Conservation (phyloP, 1,140 invertebrate genomes). For the Bombyx mori region ASM3026992v2 NC_085113.1:10937501-10938000, state of each 20-base stretch:
- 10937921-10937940: slow-evolving; percentile 13
- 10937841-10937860: slow-evolving; percentile 1
- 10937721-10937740: slow-evolving; percentile 4
- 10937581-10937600: too few species aligned
- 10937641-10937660: slow-evolving; percentile 11
- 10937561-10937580: too few species aligned
- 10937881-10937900: slow-evolving; percentile 5
- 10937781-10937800: background rate
- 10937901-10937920: slow-evolving; percentile 6
- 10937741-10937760: slow-evolving; percentile 3
- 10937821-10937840: slow-evolving; percentile 2
- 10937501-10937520: too few species aligned
- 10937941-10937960: slow-evolving; percentile 27
- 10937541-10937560: too few species aligned
- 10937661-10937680: slow-evolving; percentile 11
- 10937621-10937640: slow-evolving; percentile 6
- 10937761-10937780: slow-evolving; percentile 1
- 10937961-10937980: slow-evolving; percentile 35
- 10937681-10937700: background rate
- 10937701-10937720: slow-evolving; percentile 3
- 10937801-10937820: slow-evolving; percentile 10
- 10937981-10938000: slow-evolving; percentile 31
- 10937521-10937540: too few species aligned
- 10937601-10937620: too few species aligned
- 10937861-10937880: slow-evolving; percentile 6